These are phyloP conservation scores for Papilio xuthus DNA, from an alignment of 1,140 invertebrate genomes.

Conservation along the genomic window DNA sequence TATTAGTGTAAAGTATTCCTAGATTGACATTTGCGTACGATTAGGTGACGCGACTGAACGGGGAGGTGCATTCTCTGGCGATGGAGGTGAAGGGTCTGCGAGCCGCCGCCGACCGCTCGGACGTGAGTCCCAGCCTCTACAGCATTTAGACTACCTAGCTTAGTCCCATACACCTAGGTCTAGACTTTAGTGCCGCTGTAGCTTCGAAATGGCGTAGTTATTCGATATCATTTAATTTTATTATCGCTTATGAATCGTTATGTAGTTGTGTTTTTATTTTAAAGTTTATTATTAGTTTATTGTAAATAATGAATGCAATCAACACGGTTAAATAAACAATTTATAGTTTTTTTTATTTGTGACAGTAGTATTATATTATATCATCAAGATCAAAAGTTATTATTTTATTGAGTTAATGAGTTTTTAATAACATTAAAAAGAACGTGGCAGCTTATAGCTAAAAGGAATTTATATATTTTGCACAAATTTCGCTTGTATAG, in stretches of 20 bases:
- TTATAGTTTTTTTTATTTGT: not conserved
- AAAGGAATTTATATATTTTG: not conserved
- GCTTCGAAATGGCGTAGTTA: not conserved
- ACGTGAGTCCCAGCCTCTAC: conserved; percentile 75
- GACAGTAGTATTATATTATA: not conserved
- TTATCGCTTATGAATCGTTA: not conserved
- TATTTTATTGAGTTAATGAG: not conserved
- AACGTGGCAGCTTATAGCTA: too few relatives aligned
- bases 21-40: conserved; percentile 31
- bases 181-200: not conserved
- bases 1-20: not conserved
- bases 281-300: not conserved
- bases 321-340: not conserved
- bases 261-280: not conserved
- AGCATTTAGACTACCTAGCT: conserved; percentile 60
- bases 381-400: not conserved
- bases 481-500: not conserved
- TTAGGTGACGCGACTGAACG: conserved; percentile 73
- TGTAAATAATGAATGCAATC: not conserved
- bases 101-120: conserved; percentile 51
- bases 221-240: not conserved
- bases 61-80: conserved; percentile 70
- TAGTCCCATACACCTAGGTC: not conserved
- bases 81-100: conserved; percentile 69
- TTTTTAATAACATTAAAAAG: not conserved